A percentile compares a stretch with the other conserved stretches of the same genome.
Conservation (phyloP, 2,888 invertebrate species). For the Neoascia interrupta region DNA sequence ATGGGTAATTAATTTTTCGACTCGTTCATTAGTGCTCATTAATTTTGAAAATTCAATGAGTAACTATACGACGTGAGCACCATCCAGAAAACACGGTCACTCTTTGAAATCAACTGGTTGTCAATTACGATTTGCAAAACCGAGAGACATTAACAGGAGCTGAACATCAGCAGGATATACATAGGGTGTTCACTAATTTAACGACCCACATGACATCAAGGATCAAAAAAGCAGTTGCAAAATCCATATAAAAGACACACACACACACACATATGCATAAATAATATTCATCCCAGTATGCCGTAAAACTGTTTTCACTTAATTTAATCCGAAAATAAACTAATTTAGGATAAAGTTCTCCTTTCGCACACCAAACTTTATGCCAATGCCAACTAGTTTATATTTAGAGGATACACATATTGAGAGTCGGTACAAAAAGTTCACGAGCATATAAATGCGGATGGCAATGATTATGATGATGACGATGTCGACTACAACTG, state of each 20-base stretch:
- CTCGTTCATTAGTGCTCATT: constrained; percentile 31
- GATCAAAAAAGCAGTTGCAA: constrained; percentile 49
- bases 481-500: constrained; percentile 6
- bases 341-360: constrained; percentile 54
- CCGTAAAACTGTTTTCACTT: constrained; percentile 66
- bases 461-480: not conserved
- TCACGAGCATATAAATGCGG: constrained; percentile 33
- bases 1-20: constrained; percentile 21
- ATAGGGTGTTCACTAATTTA: constrained; percentile 28
- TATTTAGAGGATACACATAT: constrained; percentile 48
- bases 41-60: constrained; percentile 31
- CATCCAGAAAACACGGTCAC: not conserved
- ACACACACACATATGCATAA: not conserved
- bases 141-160: constrained; percentile 24
- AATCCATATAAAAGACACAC: too few relatives aligned
- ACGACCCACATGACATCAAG: constrained; percentile 54
- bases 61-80: not conserved
- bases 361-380: constrained; percentile 16
- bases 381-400: constrained; percentile 41
- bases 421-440: constrained; percentile 49
- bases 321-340: constrained; percentile 66
- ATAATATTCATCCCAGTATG: constrained; percentile 38
- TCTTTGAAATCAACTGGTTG: constrained; percentile 57
- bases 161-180: constrained; percentile 15
- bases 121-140: constrained; percentile 42